Evolutionary conservation across 2,888 invertebrate genomes (phyloP).

Genomic region (Nomada ruficornis): DNA sequence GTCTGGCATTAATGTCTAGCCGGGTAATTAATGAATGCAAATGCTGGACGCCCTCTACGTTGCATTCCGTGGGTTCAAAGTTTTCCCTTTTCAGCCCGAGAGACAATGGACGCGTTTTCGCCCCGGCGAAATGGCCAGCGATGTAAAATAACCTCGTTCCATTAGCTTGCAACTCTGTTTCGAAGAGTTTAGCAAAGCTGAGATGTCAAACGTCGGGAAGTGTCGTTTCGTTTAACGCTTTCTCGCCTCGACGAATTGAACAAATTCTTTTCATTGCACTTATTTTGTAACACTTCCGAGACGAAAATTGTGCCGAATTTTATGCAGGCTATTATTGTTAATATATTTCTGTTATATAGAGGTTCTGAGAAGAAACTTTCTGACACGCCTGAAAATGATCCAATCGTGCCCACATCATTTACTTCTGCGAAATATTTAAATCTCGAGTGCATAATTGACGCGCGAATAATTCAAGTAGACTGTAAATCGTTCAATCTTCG

Average conservation of each 20-base stretch:
- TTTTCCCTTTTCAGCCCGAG: conserved; percentile 6
- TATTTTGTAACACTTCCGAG: background rate
- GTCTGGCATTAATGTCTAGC: conserved; percentile 7
- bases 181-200: background rate
- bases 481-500: background rate
- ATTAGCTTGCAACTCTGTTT: conserved; percentile 23
- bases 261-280: background rate
- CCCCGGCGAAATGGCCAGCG: background rate
- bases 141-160: conserved; percentile 6
- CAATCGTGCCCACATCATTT: no score
- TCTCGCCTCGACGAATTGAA: background rate
- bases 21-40: conserved; percentile 28
- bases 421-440: no score
- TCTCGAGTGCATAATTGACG: background rate
- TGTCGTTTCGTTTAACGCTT: background rate
- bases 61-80: background rate
- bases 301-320: no score
- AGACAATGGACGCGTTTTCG: conserved; percentile 13
- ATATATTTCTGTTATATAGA: background rate
- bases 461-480: background rate
- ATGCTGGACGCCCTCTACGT: background rate
- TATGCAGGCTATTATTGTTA: no score
- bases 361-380: background rate
- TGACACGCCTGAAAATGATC: background rate
- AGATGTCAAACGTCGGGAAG: background rate